phyloP scores from a whole-genome alignment of 2,797 vertebrate genomes.

The Betta splendens region DNA sequence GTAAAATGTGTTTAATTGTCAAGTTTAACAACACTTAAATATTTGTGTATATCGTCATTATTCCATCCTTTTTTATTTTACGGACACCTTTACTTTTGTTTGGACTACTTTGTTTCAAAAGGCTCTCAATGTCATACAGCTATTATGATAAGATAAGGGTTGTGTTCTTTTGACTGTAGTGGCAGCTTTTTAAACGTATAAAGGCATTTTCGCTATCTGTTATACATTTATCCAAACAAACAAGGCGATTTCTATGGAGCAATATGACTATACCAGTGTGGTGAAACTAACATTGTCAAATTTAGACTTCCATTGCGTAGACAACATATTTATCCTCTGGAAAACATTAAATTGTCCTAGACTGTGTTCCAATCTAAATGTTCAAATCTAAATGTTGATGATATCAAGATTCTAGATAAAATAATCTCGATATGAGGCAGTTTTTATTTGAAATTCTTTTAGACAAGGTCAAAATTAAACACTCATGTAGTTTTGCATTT shows the following conservation, averaged over 20 bases:
- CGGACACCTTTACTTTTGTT: conserved; percentile 38
- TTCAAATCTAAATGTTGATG: too few species aligned
- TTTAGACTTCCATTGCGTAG: conserved; percentile 32
- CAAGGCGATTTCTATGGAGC: too few species aligned
- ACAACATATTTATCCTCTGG: conserved; percentile 54
- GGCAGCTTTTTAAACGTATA: conserved; percentile 2
- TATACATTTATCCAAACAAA: neutral
- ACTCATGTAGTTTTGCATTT: neutral
- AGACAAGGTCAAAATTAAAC: conserved; percentile 9
- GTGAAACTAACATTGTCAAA: conserved; percentile 1
- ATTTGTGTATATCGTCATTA: conserved; percentile 55
- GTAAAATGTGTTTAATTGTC: conserved; percentile 60
- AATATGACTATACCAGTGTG: too few species aligned
- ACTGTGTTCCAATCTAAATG: conserved; percentile 34
- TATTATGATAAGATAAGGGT: conserved; percentile 26
- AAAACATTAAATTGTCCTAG: conserved; percentile 51
- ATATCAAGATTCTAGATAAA: too few species aligned
- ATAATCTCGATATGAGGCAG: conserved; percentile 18
- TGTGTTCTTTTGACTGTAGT: conserved; percentile 14
- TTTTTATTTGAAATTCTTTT: conserved; percentile 27
- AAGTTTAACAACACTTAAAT: conserved; percentile 46
- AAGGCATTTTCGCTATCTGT: neutral
- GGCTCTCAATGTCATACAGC: conserved; percentile 50
- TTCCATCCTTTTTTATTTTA: conserved; percentile 61
- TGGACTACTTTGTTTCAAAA: conserved; percentile 63